Evolutionary conservation across 1,140 invertebrate genomes (phyloP).

Genomic region (Drosophila leontia): DNA sequence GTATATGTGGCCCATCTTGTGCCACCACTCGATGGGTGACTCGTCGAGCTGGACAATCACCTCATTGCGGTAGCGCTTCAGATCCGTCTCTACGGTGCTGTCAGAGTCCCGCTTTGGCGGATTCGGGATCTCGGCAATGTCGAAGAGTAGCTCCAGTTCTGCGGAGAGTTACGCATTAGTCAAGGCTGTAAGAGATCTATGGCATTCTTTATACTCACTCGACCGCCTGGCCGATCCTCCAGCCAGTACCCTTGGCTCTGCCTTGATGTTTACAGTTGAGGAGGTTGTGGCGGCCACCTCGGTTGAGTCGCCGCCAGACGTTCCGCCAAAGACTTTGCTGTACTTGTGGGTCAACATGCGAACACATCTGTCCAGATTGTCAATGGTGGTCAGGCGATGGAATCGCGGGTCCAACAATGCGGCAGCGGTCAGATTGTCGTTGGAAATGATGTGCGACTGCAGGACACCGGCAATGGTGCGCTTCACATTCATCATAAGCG

Average conservation of each 20-base stretch:
- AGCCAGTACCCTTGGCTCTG: conserved; percentile 40
- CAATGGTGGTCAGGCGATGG: conserved; percentile 79
- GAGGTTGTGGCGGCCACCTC: conserved; percentile 52
- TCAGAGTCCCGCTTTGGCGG: conserved; percentile 53
- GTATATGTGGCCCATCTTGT: conserved; percentile 75
- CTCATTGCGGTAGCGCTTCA: conserved; percentile 79
- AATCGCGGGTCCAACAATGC: conserved; percentile 78
- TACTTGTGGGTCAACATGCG: conserved; percentile 73
- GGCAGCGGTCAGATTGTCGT: conserved; percentile 74
- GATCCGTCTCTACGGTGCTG: conserved; percentile 70
- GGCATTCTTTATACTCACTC: conserved; percentile 49
- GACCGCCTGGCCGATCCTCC: conserved; percentile 52
- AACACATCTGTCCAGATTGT: conserved; percentile 63
- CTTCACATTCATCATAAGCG: conserved; percentile 70
- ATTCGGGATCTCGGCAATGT: conserved; percentile 64
- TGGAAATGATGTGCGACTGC: conserved; percentile 62
- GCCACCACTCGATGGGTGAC: conserved; percentile 78
- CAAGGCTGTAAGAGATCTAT: neutral
- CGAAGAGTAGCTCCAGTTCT: conserved; percentile 81
- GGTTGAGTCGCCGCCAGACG: conserved; percentile 24
- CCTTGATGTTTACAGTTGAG: conserved; percentile 55
- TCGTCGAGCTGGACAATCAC: conserved; percentile 76
- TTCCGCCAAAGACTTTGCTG: conserved; percentile 51
- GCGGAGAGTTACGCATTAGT: neutral
- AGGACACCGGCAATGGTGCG: conserved; percentile 68